Evolutionary conservation across 2,797 vertebrate species (phyloP).

Genomic region (Lithobates pipiens): DNA sequence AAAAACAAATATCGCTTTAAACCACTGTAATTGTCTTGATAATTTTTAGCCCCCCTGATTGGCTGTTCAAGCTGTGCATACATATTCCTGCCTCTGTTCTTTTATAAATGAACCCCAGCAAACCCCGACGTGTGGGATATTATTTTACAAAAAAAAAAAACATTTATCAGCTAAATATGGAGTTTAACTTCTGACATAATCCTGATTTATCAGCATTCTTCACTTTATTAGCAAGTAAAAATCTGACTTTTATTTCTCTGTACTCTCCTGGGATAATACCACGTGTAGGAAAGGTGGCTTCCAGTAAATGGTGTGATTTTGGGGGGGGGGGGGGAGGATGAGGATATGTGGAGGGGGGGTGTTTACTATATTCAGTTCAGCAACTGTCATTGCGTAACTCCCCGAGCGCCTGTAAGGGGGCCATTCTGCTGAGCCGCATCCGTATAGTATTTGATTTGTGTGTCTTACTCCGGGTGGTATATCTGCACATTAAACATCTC

Average conservation of each 20-base stretch:
- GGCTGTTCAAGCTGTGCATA: too few species aligned
- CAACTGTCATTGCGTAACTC: not conserved
- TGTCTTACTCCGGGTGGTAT: not conserved
- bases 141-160: not conserved
- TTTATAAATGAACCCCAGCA: not conserved
- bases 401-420: not conserved
- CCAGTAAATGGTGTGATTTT: not conserved
- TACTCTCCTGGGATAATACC: not conserved
- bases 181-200: not conserved
- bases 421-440: not conserved
- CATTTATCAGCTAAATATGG: not conserved
- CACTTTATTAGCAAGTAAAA: not conserved
- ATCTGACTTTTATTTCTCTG: conserved; percentile 6
- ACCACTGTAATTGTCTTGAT: too few species aligned
- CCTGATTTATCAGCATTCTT: conserved; percentile 19
- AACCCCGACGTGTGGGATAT: not conserved
- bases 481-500: not conserved
- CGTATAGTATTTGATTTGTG: not conserved
- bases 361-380: not conserved
- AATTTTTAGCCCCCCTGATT: too few species aligned
- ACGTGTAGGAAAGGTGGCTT: not conserved
- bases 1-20: too few species aligned
- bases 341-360: not conserved
- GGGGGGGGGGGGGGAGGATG: not conserved
- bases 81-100: too few species aligned